Evolutionary conservation across 2,888 invertebrate species (phyloP).

Genomic region (Clepsis dumicolana): DNA sequence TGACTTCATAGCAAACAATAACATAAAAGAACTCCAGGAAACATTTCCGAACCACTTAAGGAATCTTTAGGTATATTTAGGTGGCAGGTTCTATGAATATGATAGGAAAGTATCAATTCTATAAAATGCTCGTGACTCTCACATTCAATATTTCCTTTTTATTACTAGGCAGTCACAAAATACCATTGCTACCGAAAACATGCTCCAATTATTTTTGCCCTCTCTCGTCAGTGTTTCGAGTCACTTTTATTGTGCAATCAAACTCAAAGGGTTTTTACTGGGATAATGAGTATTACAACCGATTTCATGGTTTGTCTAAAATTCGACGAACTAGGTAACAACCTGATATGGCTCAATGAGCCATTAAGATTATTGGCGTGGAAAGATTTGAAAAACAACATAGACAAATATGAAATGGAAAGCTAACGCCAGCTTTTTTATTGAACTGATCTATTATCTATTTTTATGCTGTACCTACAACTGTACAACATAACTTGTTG

Average conservation of each 20-base stretch:
- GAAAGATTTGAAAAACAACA: neutral
- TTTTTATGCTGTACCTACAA: too few relatives aligned
- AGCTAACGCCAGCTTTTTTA: neutral
- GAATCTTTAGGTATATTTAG: too few relatives aligned
- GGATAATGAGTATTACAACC: neutral
- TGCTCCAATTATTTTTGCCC: slow-evolving; percentile 20
- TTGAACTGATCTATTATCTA: too few relatives aligned
- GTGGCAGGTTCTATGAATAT: neutral
- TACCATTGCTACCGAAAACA: slow-evolving; percentile 19
- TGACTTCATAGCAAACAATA: too few relatives aligned
- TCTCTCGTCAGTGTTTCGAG: slow-evolving; percentile 4
- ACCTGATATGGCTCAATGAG: neutral
- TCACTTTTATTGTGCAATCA: neutral
- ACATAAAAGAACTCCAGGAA: too few relatives aligned
- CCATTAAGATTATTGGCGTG: neutral
- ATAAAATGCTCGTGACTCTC: neutral
- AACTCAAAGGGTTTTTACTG: slow-evolving; percentile 5
- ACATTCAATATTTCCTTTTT: slow-evolving; percentile 7
- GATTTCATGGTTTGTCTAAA: slow-evolving; percentile 3
- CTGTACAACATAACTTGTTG: too few relatives aligned
- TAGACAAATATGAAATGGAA: neutral
- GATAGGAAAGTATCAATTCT: neutral
- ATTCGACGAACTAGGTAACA: neutral
- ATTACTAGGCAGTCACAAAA: too few relatives aligned
- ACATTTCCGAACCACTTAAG: too few relatives aligned